These are phyloP conservation scores for Ophion costatus DNA, from an alignment of 2,888 invertebrate genomes.

Conservation along the genomic window DNA sequence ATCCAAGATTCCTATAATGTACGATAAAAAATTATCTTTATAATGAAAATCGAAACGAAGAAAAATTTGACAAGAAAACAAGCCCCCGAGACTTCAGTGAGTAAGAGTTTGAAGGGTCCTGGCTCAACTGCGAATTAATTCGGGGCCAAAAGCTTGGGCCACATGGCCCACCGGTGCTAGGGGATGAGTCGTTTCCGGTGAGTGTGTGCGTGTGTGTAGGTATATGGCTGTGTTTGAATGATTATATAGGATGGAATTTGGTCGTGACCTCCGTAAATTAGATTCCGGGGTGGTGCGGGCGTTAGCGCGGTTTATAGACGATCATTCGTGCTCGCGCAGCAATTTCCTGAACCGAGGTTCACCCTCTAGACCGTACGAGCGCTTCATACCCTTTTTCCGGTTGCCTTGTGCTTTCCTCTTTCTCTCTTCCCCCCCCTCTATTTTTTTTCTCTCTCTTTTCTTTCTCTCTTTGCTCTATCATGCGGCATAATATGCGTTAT, in stretches of 20 bases:
- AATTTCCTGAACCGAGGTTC: conserved; percentile 66
- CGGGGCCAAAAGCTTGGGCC: conserved; percentile 46
- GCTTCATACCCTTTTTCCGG: conserved; percentile 4
- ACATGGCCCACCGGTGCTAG: conserved; percentile 7
- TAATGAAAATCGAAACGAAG: neutral
- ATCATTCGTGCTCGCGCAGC: conserved; percentile 69
- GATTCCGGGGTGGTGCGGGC: conserved; percentile 66
- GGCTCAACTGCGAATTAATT: conserved; percentile 39
- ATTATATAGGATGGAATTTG: conserved; percentile 58
- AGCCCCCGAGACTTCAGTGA: conserved; percentile 16
- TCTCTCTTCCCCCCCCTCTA: conserved; percentile 29
- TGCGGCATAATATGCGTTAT: conserved; percentile 67
- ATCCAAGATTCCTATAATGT: neutral
- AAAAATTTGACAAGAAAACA: neutral
- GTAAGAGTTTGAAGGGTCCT: conserved; percentile 41
- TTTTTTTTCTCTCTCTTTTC: conserved; percentile 40
- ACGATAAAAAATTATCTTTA: neutral
- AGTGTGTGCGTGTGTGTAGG: neutral
- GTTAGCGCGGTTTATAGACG: conserved; percentile 69
- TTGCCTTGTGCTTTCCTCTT: neutral
- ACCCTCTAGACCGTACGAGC: conserved; percentile 47
- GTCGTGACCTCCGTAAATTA: conserved; percentile 68
- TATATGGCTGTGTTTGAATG: conserved; percentile 12
- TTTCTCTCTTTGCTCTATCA: conserved; percentile 44
- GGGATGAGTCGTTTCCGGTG: conserved; percentile 33